Base-by-base conservation (phyloP, 2,888 invertebrate species). In the Agrotis clavis region DNA sequence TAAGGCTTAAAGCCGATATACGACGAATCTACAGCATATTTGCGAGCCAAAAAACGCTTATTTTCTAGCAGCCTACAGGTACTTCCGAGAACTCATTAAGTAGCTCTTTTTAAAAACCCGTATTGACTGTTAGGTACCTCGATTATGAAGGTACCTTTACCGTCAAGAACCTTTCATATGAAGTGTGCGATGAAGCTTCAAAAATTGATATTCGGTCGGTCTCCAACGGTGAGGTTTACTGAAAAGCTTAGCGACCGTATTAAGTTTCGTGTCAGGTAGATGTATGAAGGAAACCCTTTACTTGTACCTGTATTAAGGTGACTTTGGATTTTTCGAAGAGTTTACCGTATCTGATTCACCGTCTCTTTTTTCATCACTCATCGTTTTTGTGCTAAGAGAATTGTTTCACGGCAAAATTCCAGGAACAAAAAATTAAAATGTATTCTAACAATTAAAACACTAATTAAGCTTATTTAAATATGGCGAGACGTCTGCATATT, bases 141-240 rank as follows among this genome's bases (percentile, higher is more conserved):
- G 57, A 78, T 77, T 74, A 75, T 67, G 51, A 74, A 64, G 62
- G 71, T 72, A 50, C 59, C 54, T 70, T 60, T 65, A 60, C 71
- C 56, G 73, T 81, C 77, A 77, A 84, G 84, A 77, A 66, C 84
- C 81, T 82, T 87, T 84, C 78, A 85, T 89, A 87, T 79, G 78
- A 84, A 87, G 83, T 84, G 83, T 82, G 85, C 80, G 78, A 67
- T 79, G 75, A 74, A 86, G 81, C 86, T 86, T 79, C 80, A 83
- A 87, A 88, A 90, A 90, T 89, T 89, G 88, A 90, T 90, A 89
- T 91, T 88, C 82, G 84, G 81, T 81, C 83, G 79, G 74, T 79
- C 78, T 79, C 72, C 77, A 74, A 80, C 85, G 72, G 75, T 84
- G 79, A 74, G 82, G 82, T 87, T 89, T 83, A 71, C 81, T 68